Conservation (phyloP, 2,888 invertebrate genomes). For the Chloroclystis v-ata region DNA sequence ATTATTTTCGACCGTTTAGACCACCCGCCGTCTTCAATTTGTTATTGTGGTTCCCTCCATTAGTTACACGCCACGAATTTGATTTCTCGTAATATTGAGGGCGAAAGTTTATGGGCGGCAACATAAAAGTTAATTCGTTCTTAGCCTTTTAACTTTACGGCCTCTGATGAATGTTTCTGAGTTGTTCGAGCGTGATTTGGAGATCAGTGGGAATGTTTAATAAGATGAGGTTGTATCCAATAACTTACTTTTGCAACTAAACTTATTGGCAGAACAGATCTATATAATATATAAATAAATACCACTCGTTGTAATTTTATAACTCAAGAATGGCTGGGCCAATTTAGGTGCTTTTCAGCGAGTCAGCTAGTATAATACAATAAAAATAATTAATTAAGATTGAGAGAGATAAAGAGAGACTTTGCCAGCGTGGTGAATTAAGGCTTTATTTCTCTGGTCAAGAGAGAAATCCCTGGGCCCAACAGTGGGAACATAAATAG, state of each 20-base stretch:
- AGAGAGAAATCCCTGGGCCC: no score
- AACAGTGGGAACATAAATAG: no score
- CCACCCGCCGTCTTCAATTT: constrained; percentile 46
- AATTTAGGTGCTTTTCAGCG: no score
- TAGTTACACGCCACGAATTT: constrained; percentile 40
- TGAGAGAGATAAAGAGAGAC: no score
- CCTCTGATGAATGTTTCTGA: constrained; percentile 28
- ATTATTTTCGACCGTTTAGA: constrained; percentile 48
- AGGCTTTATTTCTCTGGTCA: no score
- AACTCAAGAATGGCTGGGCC: no score
- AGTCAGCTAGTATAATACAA: no score
- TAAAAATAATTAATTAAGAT: no score
- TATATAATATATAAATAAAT: no score
- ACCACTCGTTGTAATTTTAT: no score
- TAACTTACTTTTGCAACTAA: not conserved
- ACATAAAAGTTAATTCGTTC: constrained; percentile 29
- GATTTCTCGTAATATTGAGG: constrained; percentile 29
- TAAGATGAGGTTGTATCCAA: not conserved
- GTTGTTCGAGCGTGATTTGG: constrained; percentile 14
- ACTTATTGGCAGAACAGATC: no score
- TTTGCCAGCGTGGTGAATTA: no score
- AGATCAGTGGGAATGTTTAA: constrained; percentile 7
- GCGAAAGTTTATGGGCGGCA: constrained; percentile 24
- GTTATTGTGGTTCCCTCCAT: constrained; percentile 47
- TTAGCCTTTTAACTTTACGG: constrained; percentile 27